Evolutionary conservation across 2,888 invertebrate genomes (phyloP), one percentile per base, ranked within the genome.

Genomic region (Oxyscelio sp.): DNA sequence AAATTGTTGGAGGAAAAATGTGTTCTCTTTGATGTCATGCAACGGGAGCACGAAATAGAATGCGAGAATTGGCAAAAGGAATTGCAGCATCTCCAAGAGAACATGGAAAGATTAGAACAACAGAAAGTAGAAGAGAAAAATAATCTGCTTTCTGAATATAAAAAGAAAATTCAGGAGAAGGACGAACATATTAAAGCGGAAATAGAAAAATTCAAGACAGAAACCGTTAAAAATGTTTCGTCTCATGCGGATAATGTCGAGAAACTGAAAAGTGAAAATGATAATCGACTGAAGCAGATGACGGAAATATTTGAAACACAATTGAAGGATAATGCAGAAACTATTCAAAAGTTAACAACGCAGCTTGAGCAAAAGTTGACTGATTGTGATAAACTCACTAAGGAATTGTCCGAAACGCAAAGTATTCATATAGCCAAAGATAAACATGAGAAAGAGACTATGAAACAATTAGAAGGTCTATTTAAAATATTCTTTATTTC

Each of bases 161-260:
- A 95, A 85, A 94, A 95, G 90, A 94, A 94, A 4, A 92, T 95
- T 50, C 95, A 95, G 82, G 95, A 95, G 88, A 95, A 95, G 89
- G 95, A 95, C 88, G 95, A 95, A 90, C 71, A 89, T 9, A 74
- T 92, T 1, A 90, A 90, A 71, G n/a, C 45, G n/a, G 90, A 90
- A 48, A 48, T 79, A 0, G 83, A 90, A 21, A 90, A 90, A 66
- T 61, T 92, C 2, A 89, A 88, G 17, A 56, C 50, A 1, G 90
- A 92, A 63, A 85, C 85, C 2, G 80, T 85, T 21, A 90, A 88
- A 43, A 74, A 87, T 27, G 86, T 87, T 13, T 85, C 89, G 27
- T 77, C 70, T 11, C 90, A 92, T 34, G 85, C 87, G 22, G 68
- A 77, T 4, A 85, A 71, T 58, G 68, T 92, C 17, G 90, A 91